phyloP scores from a whole-genome alignment of 2,797 vertebrate species.

The Rhincodon typus region DNA sequence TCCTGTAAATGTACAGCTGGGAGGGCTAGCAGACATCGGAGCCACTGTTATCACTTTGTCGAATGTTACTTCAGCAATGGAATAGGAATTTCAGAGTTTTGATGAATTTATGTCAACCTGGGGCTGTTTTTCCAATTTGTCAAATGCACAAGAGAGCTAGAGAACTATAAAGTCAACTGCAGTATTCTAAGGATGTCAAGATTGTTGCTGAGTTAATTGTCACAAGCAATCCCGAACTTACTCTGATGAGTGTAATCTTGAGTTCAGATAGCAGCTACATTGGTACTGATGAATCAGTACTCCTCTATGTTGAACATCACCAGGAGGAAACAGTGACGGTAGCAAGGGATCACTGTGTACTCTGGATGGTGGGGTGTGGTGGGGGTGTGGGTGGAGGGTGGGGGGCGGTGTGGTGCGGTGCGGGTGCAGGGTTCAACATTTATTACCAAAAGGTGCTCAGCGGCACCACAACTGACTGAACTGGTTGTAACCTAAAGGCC shows the following conservation, averaged over 20 bases:
- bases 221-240: not conserved
- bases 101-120: not conserved
- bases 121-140: not conserved
- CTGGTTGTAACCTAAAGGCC: too few relatives aligned
- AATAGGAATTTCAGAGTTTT: not conserved
- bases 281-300: not conserved
- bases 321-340: too few relatives aligned
- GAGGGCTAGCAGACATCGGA: not conserved
- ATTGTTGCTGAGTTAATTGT: too few relatives aligned
- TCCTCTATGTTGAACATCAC: too few relatives aligned
- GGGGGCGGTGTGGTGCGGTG: too few relatives aligned
- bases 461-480: too few relatives aligned
- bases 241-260: not conserved
- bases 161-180: not conserved
- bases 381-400: too few relatives aligned
- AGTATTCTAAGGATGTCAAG: not conserved
- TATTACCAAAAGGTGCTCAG: too few relatives aligned
- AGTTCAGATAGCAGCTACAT: too few relatives aligned
- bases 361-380: too few relatives aligned
- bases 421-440: too few relatives aligned
- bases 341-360: too few relatives aligned
- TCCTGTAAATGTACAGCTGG: slow-evolving; percentile 1
- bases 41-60: not conserved
- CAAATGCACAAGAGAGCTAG: not conserved
- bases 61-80: slow-evolving; percentile 18